Evolutionary conservation across 2,113 vertebrate species (phyloP).

Genomic region (Nicator chloris): DNA sequence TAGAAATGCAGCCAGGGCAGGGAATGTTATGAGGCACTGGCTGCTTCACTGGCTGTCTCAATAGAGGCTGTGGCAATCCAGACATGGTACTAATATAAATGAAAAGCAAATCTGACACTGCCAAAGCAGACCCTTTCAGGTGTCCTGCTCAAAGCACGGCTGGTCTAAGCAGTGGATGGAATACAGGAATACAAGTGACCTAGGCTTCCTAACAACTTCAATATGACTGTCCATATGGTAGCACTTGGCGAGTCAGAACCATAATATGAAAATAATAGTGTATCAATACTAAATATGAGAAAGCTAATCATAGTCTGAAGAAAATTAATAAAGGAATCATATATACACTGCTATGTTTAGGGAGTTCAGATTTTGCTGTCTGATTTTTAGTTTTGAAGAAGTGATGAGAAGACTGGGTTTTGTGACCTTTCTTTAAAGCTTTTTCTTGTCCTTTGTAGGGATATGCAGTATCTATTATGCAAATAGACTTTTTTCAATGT

Average conservation of each 20-base stretch:
- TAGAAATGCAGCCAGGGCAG: background rate
- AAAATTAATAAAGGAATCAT: background rate
- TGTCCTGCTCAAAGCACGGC: background rate
- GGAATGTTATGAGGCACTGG: background rate
- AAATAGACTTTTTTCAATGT: background rate
- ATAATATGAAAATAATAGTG: background rate
- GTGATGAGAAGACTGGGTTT: background rate
- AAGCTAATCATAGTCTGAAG: background rate
- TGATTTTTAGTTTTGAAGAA: background rate
- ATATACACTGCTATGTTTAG: background rate
- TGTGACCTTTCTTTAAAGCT: background rate
- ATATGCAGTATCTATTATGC: background rate
- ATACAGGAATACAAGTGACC: background rate
- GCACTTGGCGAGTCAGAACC: background rate
- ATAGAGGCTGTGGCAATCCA: background rate
- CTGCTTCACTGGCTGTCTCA: rapidly evolving
- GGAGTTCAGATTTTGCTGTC: background rate
- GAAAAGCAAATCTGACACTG: background rate
- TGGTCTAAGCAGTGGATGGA: background rate
- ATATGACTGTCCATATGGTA: background rate
- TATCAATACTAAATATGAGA: background rate
- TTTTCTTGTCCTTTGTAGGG: background rate
- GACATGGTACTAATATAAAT: background rate
- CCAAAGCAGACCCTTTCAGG: background rate
- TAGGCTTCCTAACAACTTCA: background rate